These are phyloP conservation scores for Hydractinia symbiolongicarpus DNA, from an alignment of 30 jellyfish, hydroid and myxozoan species.

Conservation along the genomic window DNA sequence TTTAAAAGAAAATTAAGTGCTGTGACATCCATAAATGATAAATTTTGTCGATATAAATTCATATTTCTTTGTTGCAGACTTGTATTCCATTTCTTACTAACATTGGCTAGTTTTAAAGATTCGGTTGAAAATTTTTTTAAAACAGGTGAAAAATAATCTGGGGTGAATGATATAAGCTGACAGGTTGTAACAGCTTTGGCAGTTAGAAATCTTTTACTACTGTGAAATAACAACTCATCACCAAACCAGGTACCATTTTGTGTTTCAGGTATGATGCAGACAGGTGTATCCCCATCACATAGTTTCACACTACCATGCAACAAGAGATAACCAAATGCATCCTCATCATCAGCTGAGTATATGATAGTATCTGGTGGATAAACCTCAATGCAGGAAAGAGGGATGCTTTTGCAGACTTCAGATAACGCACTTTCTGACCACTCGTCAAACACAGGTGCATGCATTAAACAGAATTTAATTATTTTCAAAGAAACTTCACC, in stretches of 20 bases:
- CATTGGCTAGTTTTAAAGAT: slow-evolving; percentile 25
- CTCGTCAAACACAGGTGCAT: slow-evolving; percentile 45
- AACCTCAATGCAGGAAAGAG: slow-evolving; percentile 18
- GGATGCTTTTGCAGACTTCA: slow-evolving; percentile 3
- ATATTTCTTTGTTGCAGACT: background rate
- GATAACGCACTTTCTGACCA: slow-evolving; percentile 45
- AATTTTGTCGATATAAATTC: background rate
- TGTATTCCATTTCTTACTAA: background rate
- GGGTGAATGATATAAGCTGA: slow-evolving; percentile 25
- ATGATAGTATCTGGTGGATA: slow-evolving; percentile 41
- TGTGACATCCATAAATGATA: background rate
- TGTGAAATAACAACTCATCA: slow-evolving; percentile 58
- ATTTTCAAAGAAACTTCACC: slow-evolving; percentile 16
- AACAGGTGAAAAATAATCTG: slow-evolving; percentile 23
- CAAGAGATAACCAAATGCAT: slow-evolving; percentile 35
- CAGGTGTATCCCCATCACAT: slow-evolving; percentile 13
- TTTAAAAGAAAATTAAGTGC: background rate
- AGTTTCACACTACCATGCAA: slow-evolving; percentile 46
- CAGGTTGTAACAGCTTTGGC: slow-evolving; percentile 50
- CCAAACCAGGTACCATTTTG: slow-evolving; percentile 61
- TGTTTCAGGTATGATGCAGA: slow-evolving; percentile 34
- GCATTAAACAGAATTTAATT: background rate
- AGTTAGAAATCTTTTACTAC: slow-evolving; percentile 30
- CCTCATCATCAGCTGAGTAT: slow-evolving; percentile 34
- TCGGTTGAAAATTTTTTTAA: slow-evolving; percentile 40